Base-by-base conservation (phyloP, 1,140 invertebrate species). In the Zaprionus ornatus region DNA sequence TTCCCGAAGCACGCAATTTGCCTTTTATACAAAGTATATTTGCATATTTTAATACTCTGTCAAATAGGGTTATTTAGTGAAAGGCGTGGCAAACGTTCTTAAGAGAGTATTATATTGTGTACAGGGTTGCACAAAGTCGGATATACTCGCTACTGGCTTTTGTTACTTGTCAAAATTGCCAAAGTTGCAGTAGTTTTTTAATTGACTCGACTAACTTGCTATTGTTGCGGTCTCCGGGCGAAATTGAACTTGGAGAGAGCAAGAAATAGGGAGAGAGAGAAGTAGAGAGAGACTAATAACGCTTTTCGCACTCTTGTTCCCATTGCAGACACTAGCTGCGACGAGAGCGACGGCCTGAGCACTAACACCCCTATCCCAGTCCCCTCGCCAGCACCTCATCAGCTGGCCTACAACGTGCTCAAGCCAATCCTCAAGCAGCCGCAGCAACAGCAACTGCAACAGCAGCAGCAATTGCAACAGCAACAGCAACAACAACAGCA, bases 371-470 rank as follows among this genome's bases (percentile, higher is more conserved):
- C 84, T 13, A 68, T 57, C 0, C 74, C 76, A 1, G 80, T 88
- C 9, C 84, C 85, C 2, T 81, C 85, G 21, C 80, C 85, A 5
- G 81, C 85, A 5, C 85, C 84, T 0, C 79, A 79, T n/a, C 85
- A 88, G 65, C 48, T 56, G 69, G 80, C 91, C 25, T 90, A 79
- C 37, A 90, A 82, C 29, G 63, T 91, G 35, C 63, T 91, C 4
- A 85, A 82, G 57, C 91, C 90, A 25, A 91, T 91, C 21, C 74
- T 91, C 17, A 90, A 85, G 70, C 81, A 90, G 70, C 71, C 79
- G 5, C 88, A 84, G 21, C 63, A 55, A 13, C 56, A 60, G 9
- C 48, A 67, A 4, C 52, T 17, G 7, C 55, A 32, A 0, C 68
- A 69, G 4, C 29, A 67, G 1, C 62, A 68, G 3, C 70, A 50